phyloP scores from a whole-genome alignment of 2,888 invertebrate genomes.

The Galerucella pusilla region DNA sequence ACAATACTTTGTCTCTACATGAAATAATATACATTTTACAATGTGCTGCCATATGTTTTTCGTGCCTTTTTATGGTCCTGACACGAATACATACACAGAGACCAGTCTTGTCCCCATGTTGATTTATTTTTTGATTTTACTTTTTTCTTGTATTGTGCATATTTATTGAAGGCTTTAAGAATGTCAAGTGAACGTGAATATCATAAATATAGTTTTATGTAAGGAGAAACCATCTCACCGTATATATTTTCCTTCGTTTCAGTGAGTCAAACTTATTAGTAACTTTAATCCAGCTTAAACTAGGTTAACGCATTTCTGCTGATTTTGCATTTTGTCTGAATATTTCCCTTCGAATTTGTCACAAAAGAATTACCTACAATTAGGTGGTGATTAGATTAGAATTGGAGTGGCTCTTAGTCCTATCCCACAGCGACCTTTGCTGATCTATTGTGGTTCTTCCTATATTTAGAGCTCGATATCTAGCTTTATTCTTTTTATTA shows the following conservation, averaged over 20 bases:
- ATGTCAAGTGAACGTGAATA: slow-evolving; percentile 1
- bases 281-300: background rate
- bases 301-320: no score
- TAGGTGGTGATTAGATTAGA: no score
- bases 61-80: slow-evolving; percentile 18
- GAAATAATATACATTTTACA: background rate
- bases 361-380: no score
- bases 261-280: background rate
- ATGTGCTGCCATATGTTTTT: slow-evolving; percentile 18
- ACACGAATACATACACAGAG: slow-evolving; percentile 10
- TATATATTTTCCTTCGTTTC: background rate
- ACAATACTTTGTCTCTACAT: slow-evolving; percentile 12
- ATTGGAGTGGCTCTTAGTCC: no score
- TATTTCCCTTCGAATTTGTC: no score
- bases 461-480: no score
- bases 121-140: slow-evolving; percentile 18
- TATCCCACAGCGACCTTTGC: no score
- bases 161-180: background rate
- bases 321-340: no score
- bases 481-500: no score
- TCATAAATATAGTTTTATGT: slow-evolving; percentile 11
- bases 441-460: no score
- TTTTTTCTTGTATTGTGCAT: slow-evolving; percentile 7
- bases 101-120: slow-evolving; percentile 12
- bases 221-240: background rate